Conservation (phyloP, 2,113 vertebrate species). For the Orientallactaga bullata region DNA sequence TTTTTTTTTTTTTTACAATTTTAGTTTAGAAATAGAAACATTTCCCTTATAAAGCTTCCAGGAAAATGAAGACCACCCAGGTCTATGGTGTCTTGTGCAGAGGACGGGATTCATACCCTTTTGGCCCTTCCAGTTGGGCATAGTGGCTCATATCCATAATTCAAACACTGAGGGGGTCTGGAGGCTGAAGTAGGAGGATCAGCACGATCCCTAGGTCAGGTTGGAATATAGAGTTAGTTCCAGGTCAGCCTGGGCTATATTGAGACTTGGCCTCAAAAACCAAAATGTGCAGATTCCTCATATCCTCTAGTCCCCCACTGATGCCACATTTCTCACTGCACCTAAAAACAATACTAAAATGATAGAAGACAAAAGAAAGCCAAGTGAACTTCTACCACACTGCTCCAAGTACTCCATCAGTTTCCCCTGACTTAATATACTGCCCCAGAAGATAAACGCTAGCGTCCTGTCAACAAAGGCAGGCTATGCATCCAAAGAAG, state of each 20-base stretch:
- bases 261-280: too few relatives aligned
- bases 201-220: too few relatives aligned
- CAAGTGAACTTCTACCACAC: not conserved
- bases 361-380: not conserved
- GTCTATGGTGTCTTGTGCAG: rapidly evolving
- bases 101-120: not conserved
- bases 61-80: not conserved
- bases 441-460: constrained; percentile 74
- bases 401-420: constrained; percentile 54
- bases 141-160: too few relatives aligned
- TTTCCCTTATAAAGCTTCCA: not conserved
- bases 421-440: constrained; percentile 72
- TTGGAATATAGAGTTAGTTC: too few relatives aligned
- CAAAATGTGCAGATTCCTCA: not conserved
- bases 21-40: not conserved
- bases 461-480: constrained; percentile 65
- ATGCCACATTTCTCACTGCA: not conserved
- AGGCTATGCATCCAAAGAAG: constrained; percentile 73
- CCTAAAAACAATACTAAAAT: not conserved
- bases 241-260: too few relatives aligned
- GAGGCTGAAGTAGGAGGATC: too few relatives aligned
- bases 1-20: too few relatives aligned
- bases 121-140: not conserved
- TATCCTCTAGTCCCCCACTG: not conserved
- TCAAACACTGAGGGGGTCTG: too few relatives aligned